Conservation (phyloP, 1,140 invertebrate species). For the Atta cephalotes region DNA sequence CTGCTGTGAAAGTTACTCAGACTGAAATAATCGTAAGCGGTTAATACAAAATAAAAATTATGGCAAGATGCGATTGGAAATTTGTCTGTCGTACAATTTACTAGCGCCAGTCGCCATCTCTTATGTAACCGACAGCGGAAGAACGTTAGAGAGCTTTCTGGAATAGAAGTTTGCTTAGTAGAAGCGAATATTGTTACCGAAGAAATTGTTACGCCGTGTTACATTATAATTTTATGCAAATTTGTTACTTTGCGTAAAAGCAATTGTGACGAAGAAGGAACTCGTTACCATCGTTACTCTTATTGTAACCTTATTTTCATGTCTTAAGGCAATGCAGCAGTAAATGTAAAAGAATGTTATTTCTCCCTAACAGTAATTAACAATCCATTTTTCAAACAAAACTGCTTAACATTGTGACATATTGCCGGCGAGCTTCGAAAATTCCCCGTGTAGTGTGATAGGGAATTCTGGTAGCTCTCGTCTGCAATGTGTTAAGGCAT, state of each 20-base stretch:
- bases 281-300: too few species aligned
- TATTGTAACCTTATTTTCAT: background rate
- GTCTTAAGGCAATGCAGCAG: background rate
- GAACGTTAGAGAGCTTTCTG: background rate
- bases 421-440: constrained; percentile 52
- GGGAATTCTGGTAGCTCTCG: constrained; percentile 59
- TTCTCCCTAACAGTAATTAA: constrained; percentile 40
- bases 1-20: constrained; percentile 62
- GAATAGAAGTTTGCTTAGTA: background rate
- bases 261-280: background rate
- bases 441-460: constrained; percentile 36
- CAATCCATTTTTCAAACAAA: constrained; percentile 30
- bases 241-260: background rate
- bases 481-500: constrained; percentile 59
- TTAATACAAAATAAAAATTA: constrained; percentile 49
- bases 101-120: too few species aligned
- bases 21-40: constrained; percentile 51
- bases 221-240: constrained; percentile 13
- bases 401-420: constrained; percentile 51
- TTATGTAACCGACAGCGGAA: background rate
- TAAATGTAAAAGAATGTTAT: background rate
- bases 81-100: background rate
- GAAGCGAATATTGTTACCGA: background rate
- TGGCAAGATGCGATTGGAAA: constrained; percentile 38
- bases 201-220: background rate